Evolutionary conservation across 2,113 vertebrate genomes (phyloP), one percentile per base, ranked within the genome.

Genomic region (Xenotilapia caudafasciata): DNA sequence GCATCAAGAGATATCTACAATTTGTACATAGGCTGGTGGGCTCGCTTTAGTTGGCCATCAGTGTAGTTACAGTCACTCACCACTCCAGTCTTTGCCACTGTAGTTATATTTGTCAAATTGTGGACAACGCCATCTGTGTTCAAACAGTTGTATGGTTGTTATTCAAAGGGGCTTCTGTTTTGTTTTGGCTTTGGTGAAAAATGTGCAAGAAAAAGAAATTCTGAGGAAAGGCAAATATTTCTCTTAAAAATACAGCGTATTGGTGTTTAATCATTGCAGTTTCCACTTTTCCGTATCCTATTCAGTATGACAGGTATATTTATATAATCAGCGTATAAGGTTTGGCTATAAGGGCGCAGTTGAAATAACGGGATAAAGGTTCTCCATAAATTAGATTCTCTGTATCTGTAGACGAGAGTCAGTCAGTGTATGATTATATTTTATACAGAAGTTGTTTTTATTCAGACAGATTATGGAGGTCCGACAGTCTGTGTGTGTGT

Each of bases 1-100:
- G 92, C 94, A 91, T 83, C 84, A 86, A 89, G 62, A 91, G 49
- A 89, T 87, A 79, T 88, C 70, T 89, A 84, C 92, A 91, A 86
- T 93, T 90, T 54, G 35, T 91, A 53, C 49, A 83, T 73, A 79
- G 79, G 79, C 85, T 80, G 90, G 77, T 90, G 90, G 85, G 85
- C 85, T 89, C 49, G 10, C 90, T 75, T 86, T 87, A 93, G 79
- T 88, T 65, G 33, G 58, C 81, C 84, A 83, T 92, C 82, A 13
- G 26, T 56, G 23, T 92, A 92, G 83, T 70, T 77, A 54, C 88
- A 90, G 85, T 92, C 82, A 90, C 89, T 88, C 85, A 92, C 82
- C 51, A 47, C 75, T 86, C 80, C 84, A 79, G 84, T 92, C 83
- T 90, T 91, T 92, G 89, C 92, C 92, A 79, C 80, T 81, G 54